Evolutionary conservation across 2,797 vertebrate species (phyloP), one percentile per base, ranked within the genome.

Genomic region (Sebastes trivittatus): DNA sequence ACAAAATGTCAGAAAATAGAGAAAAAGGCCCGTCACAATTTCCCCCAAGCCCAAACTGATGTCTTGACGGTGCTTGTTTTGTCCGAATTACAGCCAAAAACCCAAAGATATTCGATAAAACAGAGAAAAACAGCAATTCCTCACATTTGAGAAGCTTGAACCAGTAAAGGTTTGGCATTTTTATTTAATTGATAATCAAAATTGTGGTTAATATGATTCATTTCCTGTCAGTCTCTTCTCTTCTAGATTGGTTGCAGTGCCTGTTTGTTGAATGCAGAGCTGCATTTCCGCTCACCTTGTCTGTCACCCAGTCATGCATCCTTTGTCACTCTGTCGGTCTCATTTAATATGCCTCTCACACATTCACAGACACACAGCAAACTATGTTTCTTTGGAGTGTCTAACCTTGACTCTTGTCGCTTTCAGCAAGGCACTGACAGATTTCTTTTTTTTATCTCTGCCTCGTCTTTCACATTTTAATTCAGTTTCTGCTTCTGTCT

Each of bases 281-380:
- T 75, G 77, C 72, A 11, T 54, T 67, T 74, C 42, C 4, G 0
- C 78, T 82, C 88, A 81, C 80, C 79, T 83, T 80, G 36, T 76
- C 73, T 87, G 79, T 76, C 89, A 79, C 46, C 36, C 76, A 42
- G 80, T 87, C 71, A 72, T 71, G 75, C 87, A 69, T 85, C 79
- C 76, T 78, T 81, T 83, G 90, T 88, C 81, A 80, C 66, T 75
- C 49, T 25, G 52, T 66, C 71, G 62, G 42, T 72, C 66, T 78
- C 56, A 69, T 83, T 93, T 62, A 79, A 86, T 77, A 93, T 90
- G 78, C 83, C 14, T 59, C 82, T 86, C 87, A 84, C 84, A 86
- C 71, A 32, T 5, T 8, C 22, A 62, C 62, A 30, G 27, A 58
- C 70, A 62, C 42, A n/a, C 56, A 69, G 69, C 38, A 46, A 60